Evolutionary conservation across 2,888 invertebrate genomes (phyloP).

Genomic region (Himalopsyche kuldschensis): DNA sequence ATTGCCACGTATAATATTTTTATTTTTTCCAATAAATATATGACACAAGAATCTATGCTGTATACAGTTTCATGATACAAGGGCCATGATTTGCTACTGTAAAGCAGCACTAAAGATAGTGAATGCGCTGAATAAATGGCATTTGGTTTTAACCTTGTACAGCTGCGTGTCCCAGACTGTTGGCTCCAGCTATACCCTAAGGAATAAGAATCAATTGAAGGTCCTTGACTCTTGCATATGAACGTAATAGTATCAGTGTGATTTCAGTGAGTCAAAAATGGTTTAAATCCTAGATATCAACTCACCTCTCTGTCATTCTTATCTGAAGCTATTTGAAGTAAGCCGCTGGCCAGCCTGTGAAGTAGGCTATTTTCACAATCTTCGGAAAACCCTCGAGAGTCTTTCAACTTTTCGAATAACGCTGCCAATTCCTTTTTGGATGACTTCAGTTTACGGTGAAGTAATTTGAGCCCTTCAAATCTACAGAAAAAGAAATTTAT

Average conservation of each 20-base stretch:
- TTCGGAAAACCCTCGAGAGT: conserved; percentile 64
- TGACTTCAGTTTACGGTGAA: conserved; percentile 56
- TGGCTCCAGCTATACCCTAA: too few species aligned
- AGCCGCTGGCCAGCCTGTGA: conserved; percentile 63
- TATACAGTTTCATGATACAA: too few species aligned
- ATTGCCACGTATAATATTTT: too few species aligned
- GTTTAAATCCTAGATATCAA: background rate
- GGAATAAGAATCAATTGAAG: conserved; percentile 23
- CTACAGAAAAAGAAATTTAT: conserved; percentile 46
- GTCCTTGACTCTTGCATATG: too few species aligned
- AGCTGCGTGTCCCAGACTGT: too few species aligned
- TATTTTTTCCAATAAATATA: too few species aligned
- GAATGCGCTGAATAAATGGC: too few species aligned
- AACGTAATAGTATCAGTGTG: conserved; percentile 7
- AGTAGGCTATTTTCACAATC: conserved; percentile 64
- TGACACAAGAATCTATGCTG: too few species aligned
- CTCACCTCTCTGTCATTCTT: conserved; percentile 53
- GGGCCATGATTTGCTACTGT: too few species aligned
- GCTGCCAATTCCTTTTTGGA: conserved; percentile 58
- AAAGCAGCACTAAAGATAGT: too few species aligned
- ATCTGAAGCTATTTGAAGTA: conserved; percentile 61
- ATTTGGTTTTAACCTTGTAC: too few species aligned
- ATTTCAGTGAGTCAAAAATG: background rate
- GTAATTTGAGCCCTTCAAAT: conserved; percentile 58
- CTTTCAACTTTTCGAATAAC: conserved; percentile 59